Base-by-base conservation (phyloP, 2,888 invertebrate species). In the Pheosia tremula region DNA sequence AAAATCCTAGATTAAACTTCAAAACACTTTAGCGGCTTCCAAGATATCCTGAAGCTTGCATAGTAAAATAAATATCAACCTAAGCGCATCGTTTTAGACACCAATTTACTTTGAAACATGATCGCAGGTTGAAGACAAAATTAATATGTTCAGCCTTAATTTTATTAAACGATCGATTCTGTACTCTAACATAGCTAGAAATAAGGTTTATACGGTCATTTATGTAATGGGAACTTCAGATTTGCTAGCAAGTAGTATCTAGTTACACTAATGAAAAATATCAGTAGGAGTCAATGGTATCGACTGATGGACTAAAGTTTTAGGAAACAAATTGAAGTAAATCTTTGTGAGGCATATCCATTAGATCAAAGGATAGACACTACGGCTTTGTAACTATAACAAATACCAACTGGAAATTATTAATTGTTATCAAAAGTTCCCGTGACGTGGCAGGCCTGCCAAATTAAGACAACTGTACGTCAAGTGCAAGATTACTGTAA, bases 221-320 rank as follows among this genome's bases (percentile, higher is more conserved):
- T 38, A 24, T 0, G 9, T 36, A n/a, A 5, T 0, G 59, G 9
- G 0, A 54, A 0, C 13, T 43, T 53, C 45, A 5, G 49, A 43
- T 57, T 57, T 50, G 50, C 60, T 11, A 11, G n/a, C 63, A 45
- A 49, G 9, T 59, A 64, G 72, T 68, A 54, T 72, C 61, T 67
- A 63, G 74, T 74, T 68, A 66, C 74, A 57, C 62, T 74, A 74
- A 74, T 74, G 74, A 72, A 67, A 74, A 72, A 74, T 66, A 67
- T 69, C 55, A 62, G 67, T 64, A 63, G 64, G 66, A 66, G 63
- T 74, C 74, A 62, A 67, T 66, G 67, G 62, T 13, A 73, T 54
- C 60, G 62, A 62, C 68, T 72, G 62, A 64, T 74, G 57, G 59
- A 62, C 64, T 50, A 56, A 67, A 63, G 71, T 72, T 70, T 67